Base-by-base conservation (phyloP, 2,888 invertebrate species). In the Cerceris rybyensis region DNA sequence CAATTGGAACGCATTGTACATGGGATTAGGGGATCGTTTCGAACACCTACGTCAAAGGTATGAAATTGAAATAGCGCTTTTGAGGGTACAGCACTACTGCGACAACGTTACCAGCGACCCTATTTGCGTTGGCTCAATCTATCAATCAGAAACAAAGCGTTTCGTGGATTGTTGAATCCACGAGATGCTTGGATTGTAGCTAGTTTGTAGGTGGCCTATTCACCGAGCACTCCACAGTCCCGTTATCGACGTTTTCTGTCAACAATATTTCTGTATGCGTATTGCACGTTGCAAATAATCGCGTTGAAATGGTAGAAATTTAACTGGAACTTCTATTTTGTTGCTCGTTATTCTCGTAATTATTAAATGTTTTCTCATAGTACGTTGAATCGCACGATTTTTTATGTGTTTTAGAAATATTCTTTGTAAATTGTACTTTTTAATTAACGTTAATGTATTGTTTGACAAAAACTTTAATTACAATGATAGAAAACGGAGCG, bases 81-180 rank as follows among this genome's bases (percentile, higher is more conserved):
- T 83, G 75, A 86, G 78, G 76, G 78, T 66, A 70, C 68, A 49
- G 72, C 59, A 72, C 61, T 64, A 75, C 68, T 61, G 84, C 84
- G 84, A 79, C 78, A 78, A 69, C 71, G 84, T 78, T 69, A 78
- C 61, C 73, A 52, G 59, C 67, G 64, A 78, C 57, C 65, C 68
- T 78, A 81, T 84, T 83, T 83, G 84, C 82, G 70, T 55, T 67
- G 64, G 75, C 70, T 82, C 83, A 85, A 87, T 88, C 89, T 86
- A 89, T 89, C 86, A 87, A 86, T 85, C 84, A 81, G 74, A 84
- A 79, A 88, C 88, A 88, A 88, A 87, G 86, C 80, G 84, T 81
- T 78, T 79, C 78, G 82, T 74, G 84, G 83, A 84, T 87, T 85
- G 89, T 55, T 70, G 80, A 55, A 69, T 75, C 65, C 74, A 70